phyloP scores from a whole-genome alignment of 2,888 invertebrate species.

The Alviniconcha strummeri region DNA sequence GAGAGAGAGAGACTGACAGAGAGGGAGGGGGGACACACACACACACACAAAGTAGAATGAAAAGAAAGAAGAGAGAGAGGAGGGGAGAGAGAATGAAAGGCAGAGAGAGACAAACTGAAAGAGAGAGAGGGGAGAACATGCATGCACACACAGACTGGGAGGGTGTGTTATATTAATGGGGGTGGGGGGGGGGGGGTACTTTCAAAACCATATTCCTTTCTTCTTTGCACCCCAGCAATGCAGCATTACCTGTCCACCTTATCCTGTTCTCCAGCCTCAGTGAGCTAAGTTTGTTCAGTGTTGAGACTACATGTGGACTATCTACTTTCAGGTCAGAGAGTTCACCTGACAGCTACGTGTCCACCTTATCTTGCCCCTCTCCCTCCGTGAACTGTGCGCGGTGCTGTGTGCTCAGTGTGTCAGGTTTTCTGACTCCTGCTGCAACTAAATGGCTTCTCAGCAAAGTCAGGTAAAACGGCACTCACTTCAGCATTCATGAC shows the following conservation, averaged over 20 bases:
- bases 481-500: background rate
- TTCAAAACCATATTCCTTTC: too few species aligned
- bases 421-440: slow-evolving; percentile 52
- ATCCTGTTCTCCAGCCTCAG: too few species aligned
- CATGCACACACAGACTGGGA: background rate
- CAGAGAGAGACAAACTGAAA: background rate
- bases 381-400: slow-evolving; percentile 43
- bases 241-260: too few species aligned
- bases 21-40: background rate
- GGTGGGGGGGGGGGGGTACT: too few species aligned
- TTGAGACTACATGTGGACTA: too few species aligned
- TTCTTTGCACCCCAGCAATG: too few species aligned
- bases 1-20: background rate
- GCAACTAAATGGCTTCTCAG: slow-evolving; percentile 46
- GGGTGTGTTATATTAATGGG: too few species aligned
- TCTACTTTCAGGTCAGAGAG: slow-evolving; percentile 27
- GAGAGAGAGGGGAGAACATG: background rate
- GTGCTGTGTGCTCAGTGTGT: slow-evolving; percentile 44
- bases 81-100: background rate
- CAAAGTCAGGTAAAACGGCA: slow-evolving; percentile 49
- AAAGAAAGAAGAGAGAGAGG: background rate
- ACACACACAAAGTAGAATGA: background rate
- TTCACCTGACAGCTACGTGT: slow-evolving; percentile 47
- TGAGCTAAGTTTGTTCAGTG: too few species aligned
- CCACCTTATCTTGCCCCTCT: slow-evolving; percentile 48